Evolutionary conservation across 2,888 invertebrate species (phyloP), one percentile per base, ranked within the genome.

Genomic region (Coelopa pilipes): DNA sequence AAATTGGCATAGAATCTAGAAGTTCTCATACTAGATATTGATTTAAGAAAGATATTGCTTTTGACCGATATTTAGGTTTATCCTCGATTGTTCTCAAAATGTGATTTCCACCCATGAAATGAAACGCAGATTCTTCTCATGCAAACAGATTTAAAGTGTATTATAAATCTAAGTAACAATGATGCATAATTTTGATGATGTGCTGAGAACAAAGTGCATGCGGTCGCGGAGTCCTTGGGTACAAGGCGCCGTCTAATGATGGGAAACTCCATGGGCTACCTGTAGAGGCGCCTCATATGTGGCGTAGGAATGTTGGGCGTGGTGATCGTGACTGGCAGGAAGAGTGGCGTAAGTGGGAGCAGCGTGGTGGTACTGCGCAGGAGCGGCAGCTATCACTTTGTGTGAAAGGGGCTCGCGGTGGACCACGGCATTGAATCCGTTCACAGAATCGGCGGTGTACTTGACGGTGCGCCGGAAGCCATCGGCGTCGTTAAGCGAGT

Each of bases 401-500:
- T 82, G 83, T 3, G 70, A 47, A 15, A 85, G 79, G 0, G 85
- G 85, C 47, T 86, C 85, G 53, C 86, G 85, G 53, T 83, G 82
- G 1, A 87, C 87, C 21, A 87, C 84, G 59, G 87, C 87, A 78
- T 87, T 87, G 78, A 87, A 87, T 59, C 87, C 87, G 73, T 87
- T 84, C 4, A 84, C 80, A 19, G 85, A 82, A 77, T 87, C 87
- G 21, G 87, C 87, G 3, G 86, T 84, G 76, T 87, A 87, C 74
- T 87, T 85, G 13, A 87, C 87, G 19, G 82, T 86, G 65, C 87
- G 83, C 73, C 84, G 83, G 77, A 82, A 83, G 50, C 87, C 87
- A 81, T 88, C 88, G 74, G 87, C 83, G 79, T 88, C 87, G 49
- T 83, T 80, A 73, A 88, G 74, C 0, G 88, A 86, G 79, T 88